phyloP scores from a whole-genome alignment of 2,113 vertebrate species.

The Rana temporaria region DNA sequence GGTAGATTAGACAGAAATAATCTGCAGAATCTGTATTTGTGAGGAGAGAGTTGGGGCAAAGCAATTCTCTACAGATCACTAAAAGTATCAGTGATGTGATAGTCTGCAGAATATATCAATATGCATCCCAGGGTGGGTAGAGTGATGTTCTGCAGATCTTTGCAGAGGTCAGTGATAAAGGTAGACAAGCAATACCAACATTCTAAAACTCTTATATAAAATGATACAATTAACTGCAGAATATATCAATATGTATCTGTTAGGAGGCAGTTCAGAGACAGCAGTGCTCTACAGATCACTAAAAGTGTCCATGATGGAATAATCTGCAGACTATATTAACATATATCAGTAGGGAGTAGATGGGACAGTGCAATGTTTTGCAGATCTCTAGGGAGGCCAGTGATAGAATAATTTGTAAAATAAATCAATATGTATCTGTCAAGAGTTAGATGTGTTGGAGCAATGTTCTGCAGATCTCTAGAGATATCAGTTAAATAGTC shows the following conservation, averaged over 20 bases:
- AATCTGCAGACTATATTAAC: constrained; percentile 3
- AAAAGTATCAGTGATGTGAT: no score
- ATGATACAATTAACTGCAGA: constrained; percentile 1
- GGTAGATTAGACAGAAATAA: neutral
- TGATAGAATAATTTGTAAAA: neutral
- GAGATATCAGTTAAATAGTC: no score
- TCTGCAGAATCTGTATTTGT: no score
- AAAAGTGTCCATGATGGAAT: neutral
- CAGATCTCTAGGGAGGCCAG: neutral
- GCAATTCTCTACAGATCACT: no score
- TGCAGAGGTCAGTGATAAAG: neutral
- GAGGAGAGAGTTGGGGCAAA: no score
- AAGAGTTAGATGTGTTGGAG: neutral
- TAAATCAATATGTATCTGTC: neutral
- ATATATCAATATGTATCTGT: neutral
- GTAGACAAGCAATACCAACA: neutral
- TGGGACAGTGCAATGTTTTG: neutral
- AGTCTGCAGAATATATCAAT: neutral
- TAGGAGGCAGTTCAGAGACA: neutral
- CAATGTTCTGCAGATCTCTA: constrained; percentile 5
- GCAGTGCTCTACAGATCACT: neutral
- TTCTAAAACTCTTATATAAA: no score
- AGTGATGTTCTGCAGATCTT: neutral
- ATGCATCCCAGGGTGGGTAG: no score
- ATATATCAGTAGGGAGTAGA: neutral